Evolutionary conservation across 2,888 invertebrate species (phyloP).

Genomic region (Ophioninae sp.): DNA sequence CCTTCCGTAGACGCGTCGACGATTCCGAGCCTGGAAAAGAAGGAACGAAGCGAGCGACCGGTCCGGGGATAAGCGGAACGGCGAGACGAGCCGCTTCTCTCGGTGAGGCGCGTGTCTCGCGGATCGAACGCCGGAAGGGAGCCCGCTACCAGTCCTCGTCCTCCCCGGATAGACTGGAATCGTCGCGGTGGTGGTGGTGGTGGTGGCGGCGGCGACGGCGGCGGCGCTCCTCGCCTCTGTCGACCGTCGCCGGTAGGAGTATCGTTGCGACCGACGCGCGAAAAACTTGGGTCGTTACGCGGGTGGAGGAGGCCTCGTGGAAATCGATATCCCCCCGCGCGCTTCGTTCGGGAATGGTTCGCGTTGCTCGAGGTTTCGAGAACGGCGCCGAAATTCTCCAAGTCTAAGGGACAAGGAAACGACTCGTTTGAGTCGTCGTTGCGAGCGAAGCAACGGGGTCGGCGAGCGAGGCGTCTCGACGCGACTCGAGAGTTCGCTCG

Average conservation of each 20-base stretch:
- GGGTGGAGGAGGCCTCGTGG: slow-evolving; percentile 38
- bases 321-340: slow-evolving; percentile 18
- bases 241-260: slow-evolving; percentile 56
- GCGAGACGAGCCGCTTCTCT: no score
- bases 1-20: no score
- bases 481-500: no score
- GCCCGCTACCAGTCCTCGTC: slow-evolving; percentile 83
- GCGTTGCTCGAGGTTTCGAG: slow-evolving; percentile 53
- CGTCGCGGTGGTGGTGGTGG: slow-evolving; percentile 78
- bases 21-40: no score
- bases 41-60: no score
- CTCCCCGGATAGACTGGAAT: slow-evolving; percentile 82
- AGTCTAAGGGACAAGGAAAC: slow-evolving; percentile 33
- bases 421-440: no score
- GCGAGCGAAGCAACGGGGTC: no score
- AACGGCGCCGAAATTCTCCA: slow-evolving; percentile 44
- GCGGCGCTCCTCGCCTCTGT: slow-evolving; percentile 43
- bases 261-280: slow-evolving; percentile 60
- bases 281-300: slow-evolving; percentile 44
- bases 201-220: slow-evolving; percentile 27
- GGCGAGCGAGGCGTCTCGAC: no score
- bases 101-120: no score
- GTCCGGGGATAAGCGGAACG: no score
- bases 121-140: no score
- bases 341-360: slow-evolving; percentile 43